These are phyloP conservation scores for Bucco capensis DNA, from an alignment of 2,113 vertebrate species.

Conservation along the genomic window DNA sequence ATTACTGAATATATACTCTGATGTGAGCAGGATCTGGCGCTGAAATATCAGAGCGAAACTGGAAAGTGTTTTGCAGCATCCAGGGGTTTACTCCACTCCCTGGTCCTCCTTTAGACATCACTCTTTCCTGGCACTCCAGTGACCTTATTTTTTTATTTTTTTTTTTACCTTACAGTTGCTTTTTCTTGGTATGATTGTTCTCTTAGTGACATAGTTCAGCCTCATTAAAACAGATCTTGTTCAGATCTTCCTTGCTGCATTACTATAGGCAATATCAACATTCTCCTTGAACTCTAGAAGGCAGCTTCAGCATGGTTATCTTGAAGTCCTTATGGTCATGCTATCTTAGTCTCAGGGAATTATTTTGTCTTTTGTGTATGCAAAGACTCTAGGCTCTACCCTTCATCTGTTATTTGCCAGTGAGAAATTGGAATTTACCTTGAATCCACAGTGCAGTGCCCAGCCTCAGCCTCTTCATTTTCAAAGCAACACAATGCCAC, in stretches of 20 bases:
- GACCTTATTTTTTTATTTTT: not conserved
- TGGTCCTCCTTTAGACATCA: not conserved
- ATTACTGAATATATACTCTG: not conserved
- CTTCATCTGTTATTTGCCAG: not conserved
- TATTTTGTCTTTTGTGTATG: not conserved
- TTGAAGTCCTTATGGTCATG: not conserved
- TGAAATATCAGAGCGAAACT: not conserved
- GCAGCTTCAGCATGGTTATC: not conserved
- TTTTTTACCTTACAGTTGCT: not conserved
- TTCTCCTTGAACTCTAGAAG: not conserved
- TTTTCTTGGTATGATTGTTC: not conserved
- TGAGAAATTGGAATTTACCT: not conserved
- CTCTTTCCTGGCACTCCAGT: not conserved
- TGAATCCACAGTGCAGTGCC: not conserved
- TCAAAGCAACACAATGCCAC: not conserved
- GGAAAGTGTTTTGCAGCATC: not conserved
- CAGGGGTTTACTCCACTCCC: not conserved
- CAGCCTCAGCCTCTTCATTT: not conserved
- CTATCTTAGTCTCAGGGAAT: not conserved
- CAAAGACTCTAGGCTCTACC: not conserved
- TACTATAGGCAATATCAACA: rapidly evolving
- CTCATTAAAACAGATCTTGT: not conserved
- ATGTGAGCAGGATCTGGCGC: not conserved
- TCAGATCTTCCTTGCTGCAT: not conserved
- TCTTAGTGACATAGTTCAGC: not conserved